These are phyloP conservation scores for Lordiphosa clarofinis DNA, from an alignment of 1,140 invertebrate species.

Conservation along the genomic window DNA sequence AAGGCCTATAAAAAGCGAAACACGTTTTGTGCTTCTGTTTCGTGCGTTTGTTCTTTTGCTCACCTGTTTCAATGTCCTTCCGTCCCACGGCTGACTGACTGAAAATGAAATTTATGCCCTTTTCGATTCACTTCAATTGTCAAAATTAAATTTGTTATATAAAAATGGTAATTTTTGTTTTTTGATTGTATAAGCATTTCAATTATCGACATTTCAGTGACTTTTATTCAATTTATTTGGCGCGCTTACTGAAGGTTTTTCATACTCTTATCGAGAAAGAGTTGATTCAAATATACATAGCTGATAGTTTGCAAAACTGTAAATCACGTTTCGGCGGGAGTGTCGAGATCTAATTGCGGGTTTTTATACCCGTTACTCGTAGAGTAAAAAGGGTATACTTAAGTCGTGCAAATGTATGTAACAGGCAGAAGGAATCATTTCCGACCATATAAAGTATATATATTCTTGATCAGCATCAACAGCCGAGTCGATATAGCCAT, in stretches of 20 bases:
- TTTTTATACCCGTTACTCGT: no score
- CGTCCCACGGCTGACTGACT: constrained; percentile 5
- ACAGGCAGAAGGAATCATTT: no score
- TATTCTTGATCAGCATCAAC: no score
- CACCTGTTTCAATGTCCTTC: constrained; percentile 24
- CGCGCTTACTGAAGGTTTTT: constrained; percentile 9
- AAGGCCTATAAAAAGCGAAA: constrained; percentile 28
- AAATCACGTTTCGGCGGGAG: no score
- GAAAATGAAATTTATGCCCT: constrained; percentile 46
- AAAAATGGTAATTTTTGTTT: constrained; percentile 51
- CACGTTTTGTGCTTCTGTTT: constrained; percentile 5
- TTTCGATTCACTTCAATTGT: constrained; percentile 40
- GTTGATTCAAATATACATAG: no score
- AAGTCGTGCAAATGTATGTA: no score
- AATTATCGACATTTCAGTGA: constrained; percentile 65
- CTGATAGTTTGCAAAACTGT: no score
- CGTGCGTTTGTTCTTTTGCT: neutral
- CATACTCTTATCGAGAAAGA: no score
- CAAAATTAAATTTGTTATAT: constrained; percentile 64
- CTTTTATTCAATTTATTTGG: constrained; percentile 64
- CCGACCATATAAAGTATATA: no score
- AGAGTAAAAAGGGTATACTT: no score
- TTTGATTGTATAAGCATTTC: constrained; percentile 38
- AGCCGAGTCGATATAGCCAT: no score
- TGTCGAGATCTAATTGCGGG: no score